These are phyloP conservation scores for Epinephelus fuscoguttatus DNA, from an alignment of 2,113 vertebrate species.

Conservation along the genomic window DNA sequence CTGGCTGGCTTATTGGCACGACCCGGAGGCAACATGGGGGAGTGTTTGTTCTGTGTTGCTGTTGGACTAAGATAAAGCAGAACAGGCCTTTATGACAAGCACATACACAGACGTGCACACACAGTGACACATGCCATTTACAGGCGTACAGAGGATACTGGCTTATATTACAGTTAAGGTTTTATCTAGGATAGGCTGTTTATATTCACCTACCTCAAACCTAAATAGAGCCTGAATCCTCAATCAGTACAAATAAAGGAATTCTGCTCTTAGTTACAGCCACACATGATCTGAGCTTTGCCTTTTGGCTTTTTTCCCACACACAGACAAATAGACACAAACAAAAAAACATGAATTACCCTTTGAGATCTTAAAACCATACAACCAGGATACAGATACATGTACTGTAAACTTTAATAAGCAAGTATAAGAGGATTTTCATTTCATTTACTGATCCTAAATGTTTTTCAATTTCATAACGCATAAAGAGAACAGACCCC, in stretches of 20 bases:
- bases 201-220: slow-evolving; percentile 2
- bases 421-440: neutral
- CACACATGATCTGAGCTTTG: neutral
- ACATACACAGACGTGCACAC: slow-evolving; percentile 45
- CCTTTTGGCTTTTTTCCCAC: neutral
- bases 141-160: slow-evolving; percentile 24
- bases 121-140: slow-evolving; percentile 42
- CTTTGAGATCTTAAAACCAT: neutral
- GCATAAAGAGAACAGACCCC: neutral
- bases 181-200: slow-evolving; percentile 8
- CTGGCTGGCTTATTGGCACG: slow-evolving; percentile 78
- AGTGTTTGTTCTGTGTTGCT: slow-evolving; percentile 82
- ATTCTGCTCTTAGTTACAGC: neutral
- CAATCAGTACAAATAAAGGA: neutral
- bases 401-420: neutral
- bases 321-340: slow-evolving; percentile 1
- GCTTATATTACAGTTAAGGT: slow-evolving; percentile 25
- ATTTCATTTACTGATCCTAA: neutral
- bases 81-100: slow-evolving; percentile 72
- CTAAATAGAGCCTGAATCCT: neutral
- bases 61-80: slow-evolving; percentile 83
- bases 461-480: neutral
- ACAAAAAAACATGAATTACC: neutral
- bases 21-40: slow-evolving; percentile 75
- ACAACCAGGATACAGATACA: neutral